Conservation (phyloP, 2,113 vertebrate genomes). For the Rattus rattus region DNA sequence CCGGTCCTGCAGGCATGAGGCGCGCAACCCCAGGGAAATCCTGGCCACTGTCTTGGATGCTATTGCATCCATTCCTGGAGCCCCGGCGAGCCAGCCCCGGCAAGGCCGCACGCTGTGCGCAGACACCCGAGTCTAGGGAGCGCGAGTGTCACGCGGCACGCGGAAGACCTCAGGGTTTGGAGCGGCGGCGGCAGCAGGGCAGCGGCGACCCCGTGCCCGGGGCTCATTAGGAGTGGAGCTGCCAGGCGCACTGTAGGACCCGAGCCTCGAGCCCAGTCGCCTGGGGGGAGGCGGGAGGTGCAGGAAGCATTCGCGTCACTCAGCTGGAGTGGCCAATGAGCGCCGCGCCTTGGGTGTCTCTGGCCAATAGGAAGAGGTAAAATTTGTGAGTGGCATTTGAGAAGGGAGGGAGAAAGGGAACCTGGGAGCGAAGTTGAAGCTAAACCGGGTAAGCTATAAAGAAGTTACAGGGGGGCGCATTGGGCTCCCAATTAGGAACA, state of each 20-base stretch:
- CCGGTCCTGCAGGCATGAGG: neutral
- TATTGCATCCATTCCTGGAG: neutral
- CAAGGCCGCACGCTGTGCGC: fast-evolving
- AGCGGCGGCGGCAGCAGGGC: neutral
- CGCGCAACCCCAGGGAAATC: neutral
- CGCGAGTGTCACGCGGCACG: neutral
- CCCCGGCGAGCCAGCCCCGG: neutral
- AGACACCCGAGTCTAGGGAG: neutral
- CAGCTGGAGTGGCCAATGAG: conserved; percentile 74
- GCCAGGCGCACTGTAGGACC: neutral
- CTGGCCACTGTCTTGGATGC: neutral
- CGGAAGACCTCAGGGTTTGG: too few species aligned
- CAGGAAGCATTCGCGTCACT: conserved; percentile 32
- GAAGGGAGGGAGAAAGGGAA: conserved; percentile 71
- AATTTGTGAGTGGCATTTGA: conserved; percentile 80
- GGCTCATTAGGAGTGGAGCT: neutral
- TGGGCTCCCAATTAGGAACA: conserved; percentile 83
- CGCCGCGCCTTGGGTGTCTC: fast-evolving
- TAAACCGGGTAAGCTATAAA: conserved; percentile 81
- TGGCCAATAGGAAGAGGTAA: conserved; percentile 80
- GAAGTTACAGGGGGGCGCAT: conserved; percentile 84
- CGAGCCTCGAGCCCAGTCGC: fast-evolving
- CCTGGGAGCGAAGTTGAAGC: conserved; percentile 86
- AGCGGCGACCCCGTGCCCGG: neutral
- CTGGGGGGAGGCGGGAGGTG: neutral